Evolutionary conservation across 2,113 vertebrate genomes (phyloP), one percentile per base, ranked within the genome.

Genomic region (Centrocercus urophasianus): DNA sequence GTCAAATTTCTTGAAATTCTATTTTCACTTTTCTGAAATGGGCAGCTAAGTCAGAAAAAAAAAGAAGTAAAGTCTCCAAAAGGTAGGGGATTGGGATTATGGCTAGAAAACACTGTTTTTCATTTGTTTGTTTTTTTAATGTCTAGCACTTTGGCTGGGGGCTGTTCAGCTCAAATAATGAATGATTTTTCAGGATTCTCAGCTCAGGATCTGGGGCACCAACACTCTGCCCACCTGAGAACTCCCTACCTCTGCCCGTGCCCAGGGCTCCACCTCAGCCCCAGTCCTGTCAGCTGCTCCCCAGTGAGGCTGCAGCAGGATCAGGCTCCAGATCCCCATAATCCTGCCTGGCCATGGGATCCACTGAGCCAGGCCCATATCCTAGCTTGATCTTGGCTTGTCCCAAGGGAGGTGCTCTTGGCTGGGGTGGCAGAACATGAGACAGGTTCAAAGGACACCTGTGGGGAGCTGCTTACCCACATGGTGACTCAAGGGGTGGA

Each of bases 1-100:
- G 66, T 89, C 38, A 65, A 22, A 56, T 84, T 89, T 89, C 65
- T 95, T 89, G 43, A 72, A 43, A 28, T 78, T 52, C 21, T 90
- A 24, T 64, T 10, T 25, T 86, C 13, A 65, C 72, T 83, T 78
- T 78, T 50, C 27, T 60, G 59, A 81, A 71, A 15, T 67, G 32
- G 10, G 56, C 22, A 61, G 22, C 19, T 60, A 66, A 89, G 38
- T 91, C 74, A 82, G 61, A 67, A 75, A 73, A 43, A 43, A 43
- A 43, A 16, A 90, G 72, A 50, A 2, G 2, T 61, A 22, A 64
- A 60, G 12, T 30, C 47, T 11, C 21, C 47, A 63, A 48, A 92
- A 86, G 34, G 75, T 12, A 3, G 15, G 19, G 7, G 22, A 83
- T 59, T 4, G 0, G 13, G 17, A 22, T 6, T 67, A 67, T 45